phyloP scores from a whole-genome alignment of 1,140 invertebrate species.

The Ceratosolen fusciceps region DNA sequence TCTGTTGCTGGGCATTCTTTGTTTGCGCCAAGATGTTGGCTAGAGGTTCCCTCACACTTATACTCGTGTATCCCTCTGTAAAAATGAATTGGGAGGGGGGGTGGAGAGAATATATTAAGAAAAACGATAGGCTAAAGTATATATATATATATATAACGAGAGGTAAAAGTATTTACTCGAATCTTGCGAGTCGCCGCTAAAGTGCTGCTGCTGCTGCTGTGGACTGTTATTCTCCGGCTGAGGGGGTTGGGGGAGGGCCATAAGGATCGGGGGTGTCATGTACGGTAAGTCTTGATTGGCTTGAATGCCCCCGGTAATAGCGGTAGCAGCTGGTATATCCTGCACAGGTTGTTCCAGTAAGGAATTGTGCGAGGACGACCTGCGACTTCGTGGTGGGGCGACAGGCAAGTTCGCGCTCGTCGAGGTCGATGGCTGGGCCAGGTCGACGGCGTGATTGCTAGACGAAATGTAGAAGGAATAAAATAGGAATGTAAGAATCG shows the following conservation, averaged over 20 bases:
- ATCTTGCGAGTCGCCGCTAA: conserved; percentile 89
- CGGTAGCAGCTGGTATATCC: conserved; percentile 83
- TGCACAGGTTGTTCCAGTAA: conserved; percentile 59
- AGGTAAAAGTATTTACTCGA: conserved; percentile 74
- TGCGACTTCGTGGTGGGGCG: conserved; percentile 70
- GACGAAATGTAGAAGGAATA: conserved; percentile 52
- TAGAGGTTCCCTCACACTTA: conserved; percentile 89
- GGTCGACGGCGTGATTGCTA: conserved; percentile 53
- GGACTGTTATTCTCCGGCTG: conserved; percentile 61
- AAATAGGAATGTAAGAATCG: neutral
- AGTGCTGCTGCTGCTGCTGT: conserved; percentile 78
- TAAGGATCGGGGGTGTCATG: conserved; percentile 85
- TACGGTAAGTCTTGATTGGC: conserved; percentile 91
- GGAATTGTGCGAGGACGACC: conserved; percentile 71
- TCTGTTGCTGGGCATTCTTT: conserved; percentile 69
- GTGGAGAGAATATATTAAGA: too few species aligned
- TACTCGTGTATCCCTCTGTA: conserved; percentile 90
- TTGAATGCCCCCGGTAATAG: conserved; percentile 85
- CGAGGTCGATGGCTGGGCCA: conserved; percentile 54
- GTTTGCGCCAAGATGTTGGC: conserved; percentile 80
- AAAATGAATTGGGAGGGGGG: too few species aligned
- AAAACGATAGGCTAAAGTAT: too few species aligned
- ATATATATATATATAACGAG: too few species aligned
- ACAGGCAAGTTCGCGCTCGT: conserved; percentile 61
- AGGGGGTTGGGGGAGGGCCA: conserved; percentile 65